Evolutionary conservation across 1,140 invertebrate species (phyloP), one percentile per base, ranked within the genome.

Genomic region (Brachionus koreanus): DNA sequence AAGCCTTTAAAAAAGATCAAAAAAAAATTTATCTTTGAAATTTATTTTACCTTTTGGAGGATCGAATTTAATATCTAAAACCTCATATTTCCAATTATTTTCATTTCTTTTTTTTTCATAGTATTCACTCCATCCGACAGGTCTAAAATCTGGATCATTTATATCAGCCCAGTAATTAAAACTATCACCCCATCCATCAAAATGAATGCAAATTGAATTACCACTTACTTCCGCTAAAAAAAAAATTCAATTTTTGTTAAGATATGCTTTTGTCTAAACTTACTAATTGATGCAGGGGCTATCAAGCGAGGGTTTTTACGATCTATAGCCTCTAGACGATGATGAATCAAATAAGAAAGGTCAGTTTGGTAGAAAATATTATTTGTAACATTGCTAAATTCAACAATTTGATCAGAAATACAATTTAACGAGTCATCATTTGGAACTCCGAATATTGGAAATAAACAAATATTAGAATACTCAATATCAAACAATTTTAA

Each of bases 141-240:
- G 63, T 65, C 63, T 65, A 33, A 65, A 65, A 37, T 65, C 63
- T 7, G 23, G 25, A n/a, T 65, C 33, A 33, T 12, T 65, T 13
- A 65, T 65, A n/a, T 65, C 33, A n/a, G 63, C 25, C 63, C 63
- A 65, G 29, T 33, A 65, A 5, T 65, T 37, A 65, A 65, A 65
- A 16, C 13, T 33, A n/a, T 37, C 25, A 33, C 63, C 13, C 63
- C 25, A 67, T 67, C 25, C 35, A 37, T 37, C 33, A 65, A 65
- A 65, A 33, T 65, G 25, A 33, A 65, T n/a, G 5, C 25, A 37
- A n/a, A 65, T 16, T 33, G 25, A 33, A 9, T 33, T 33, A 2
- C 63, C 63, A 33, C 33, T 65, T 33, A 37, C 63, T 12, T 65
- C 63, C 6, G 0, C 63, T 65, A 9, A 9, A 19, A 5, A 19